phyloP scores from a whole-genome alignment of 2,797 vertebrate genomes.

The Margarornis squamiger region DNA sequence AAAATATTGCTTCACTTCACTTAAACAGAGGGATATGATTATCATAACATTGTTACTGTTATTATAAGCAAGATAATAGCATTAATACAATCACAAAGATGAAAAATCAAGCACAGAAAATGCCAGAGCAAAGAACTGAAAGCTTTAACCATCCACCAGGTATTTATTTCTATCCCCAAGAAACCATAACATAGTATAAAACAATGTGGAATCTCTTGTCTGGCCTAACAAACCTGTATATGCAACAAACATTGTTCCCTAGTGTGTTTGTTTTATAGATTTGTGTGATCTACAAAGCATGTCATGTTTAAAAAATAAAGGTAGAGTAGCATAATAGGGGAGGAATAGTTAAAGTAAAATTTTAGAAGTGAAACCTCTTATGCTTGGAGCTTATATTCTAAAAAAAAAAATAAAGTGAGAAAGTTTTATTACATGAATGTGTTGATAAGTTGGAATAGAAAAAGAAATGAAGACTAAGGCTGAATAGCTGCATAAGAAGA shows the following conservation, averaged over 20 bases:
- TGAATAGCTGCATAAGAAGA: neutral
- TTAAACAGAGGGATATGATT: conserved; percentile 22
- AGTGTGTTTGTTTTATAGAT: neutral
- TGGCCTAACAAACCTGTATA: neutral
- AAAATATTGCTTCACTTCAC: conserved; percentile 31
- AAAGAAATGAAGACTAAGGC: neutral
- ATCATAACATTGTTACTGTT: conserved; percentile 43
- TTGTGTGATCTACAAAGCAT: neutral
- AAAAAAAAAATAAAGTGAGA: neutral
- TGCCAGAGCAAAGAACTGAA: conserved; percentile 3
- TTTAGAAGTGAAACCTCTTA: neutral
- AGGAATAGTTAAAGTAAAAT: neutral
- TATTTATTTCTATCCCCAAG: neutral
- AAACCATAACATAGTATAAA: neutral
- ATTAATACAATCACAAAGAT: conserved; percentile 20
- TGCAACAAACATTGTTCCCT: neutral
- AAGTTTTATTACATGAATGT: neutral
- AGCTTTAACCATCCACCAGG: neutral
- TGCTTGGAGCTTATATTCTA: neutral
- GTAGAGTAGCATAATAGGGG: neutral
- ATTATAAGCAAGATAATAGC: conserved; percentile 18
- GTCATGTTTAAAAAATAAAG: neutral
- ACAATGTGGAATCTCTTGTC: neutral
- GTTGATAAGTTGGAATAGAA: neutral
- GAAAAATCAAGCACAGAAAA: conserved; percentile 43